phyloP scores from a whole-genome alignment of 2,113 vertebrate genomes.

The Psephotus haematonotus region DNA sequence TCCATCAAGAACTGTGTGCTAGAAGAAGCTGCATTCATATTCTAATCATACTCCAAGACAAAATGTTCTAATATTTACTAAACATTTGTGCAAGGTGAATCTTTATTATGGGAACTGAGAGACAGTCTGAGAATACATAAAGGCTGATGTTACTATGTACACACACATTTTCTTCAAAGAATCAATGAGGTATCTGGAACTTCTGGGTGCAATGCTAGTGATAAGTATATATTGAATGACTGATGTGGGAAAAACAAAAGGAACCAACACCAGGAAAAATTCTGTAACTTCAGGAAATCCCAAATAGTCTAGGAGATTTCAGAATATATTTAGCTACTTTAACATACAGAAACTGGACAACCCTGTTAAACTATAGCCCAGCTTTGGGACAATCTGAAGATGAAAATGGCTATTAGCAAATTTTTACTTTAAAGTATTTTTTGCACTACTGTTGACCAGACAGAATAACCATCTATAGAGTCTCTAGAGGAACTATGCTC shows the following conservation, averaged over 20 bases:
- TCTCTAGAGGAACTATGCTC: neutral
- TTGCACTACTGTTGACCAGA: neutral
- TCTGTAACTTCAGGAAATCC: neutral
- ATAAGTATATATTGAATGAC: fast-evolving
- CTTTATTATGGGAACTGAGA: neutral
- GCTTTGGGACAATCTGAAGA: neutral
- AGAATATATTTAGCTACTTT: neutral
- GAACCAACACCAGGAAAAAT: neutral
- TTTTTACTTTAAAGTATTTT: neutral
- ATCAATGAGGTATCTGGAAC: neutral
- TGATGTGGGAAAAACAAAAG: neutral
- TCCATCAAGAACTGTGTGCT: neutral
- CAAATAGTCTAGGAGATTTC: neutral
- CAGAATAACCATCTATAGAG: neutral
- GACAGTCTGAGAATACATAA: neutral
- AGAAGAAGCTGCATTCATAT: neutral
- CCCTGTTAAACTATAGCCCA: neutral
- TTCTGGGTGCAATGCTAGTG: neutral
- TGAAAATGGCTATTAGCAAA: neutral
- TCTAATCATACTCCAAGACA: neutral
- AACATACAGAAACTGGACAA: fast-evolving
- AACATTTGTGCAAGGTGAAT: neutral
- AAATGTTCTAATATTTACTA: neutral
- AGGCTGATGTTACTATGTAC: neutral
- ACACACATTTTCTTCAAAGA: neutral